Base-by-base conservation (phyloP, 2,113 vertebrate genomes). In the Platichthys flesus region DNA sequence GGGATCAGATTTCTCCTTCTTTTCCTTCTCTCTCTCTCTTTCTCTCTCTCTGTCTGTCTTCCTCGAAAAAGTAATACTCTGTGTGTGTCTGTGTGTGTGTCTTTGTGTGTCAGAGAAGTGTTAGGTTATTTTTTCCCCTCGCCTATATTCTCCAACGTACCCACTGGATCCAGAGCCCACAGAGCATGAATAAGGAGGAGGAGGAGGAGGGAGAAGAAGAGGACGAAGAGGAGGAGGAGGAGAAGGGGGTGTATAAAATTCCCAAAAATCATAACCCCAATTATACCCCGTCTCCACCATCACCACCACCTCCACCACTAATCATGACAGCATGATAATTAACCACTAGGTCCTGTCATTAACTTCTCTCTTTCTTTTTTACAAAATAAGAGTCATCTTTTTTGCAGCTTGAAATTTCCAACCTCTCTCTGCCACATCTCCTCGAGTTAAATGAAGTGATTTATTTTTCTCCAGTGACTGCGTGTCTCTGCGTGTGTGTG, bases 1-100 rank as follows among this genome's bases (percentile, higher is more conserved):
- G 74, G 89, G 88, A 88, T 92, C 88, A 15, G 83, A 88, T 92
- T 92, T 92, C 92, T 88, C 74, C 60, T 49, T 6, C 47, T 49
- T 49, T 16, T 49, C 16, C 5, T 16, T 18, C 16, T 51, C 47
- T 51, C 45, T 47, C 45, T 60, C 75, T 78, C 71, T 60, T 73
- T 78, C 71, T 49, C 16, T 49, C 16, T 18, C 47, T 51, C 45
- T 47, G 14, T 60, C 75, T 78, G 68, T 78, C 63, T 51, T 52
- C 60, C 40, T 24, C 26, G 45, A 72, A 77, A 81, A 84, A 76
- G 57, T 54, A 40, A 45, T 54, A 64, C 49, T 61, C 28, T 23
- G 74, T 49, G 40, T 40, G 51, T 28, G 40, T n/a, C 57, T 74
- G 62, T 26, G 61, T 74, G 58, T 26, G 74, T 55, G 42, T 74